Evolutionary conservation across 2,888 invertebrate genomes (phyloP), one percentile per base, ranked within the genome.

Genomic region (Oligia strigilis): DNA sequence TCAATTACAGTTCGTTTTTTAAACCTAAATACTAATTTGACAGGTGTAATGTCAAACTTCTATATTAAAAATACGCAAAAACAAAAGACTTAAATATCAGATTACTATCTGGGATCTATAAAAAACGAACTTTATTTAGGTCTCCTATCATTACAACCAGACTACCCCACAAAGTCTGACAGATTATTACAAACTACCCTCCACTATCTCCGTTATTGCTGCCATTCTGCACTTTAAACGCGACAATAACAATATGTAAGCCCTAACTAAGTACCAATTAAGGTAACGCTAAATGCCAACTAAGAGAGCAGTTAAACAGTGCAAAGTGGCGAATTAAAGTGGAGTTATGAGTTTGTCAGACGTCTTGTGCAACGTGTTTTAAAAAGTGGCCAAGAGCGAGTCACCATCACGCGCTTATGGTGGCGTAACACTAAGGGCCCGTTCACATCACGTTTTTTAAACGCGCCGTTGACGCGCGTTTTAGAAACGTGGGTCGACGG

Each of bases 201-300:
- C 65, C 65, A 77, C 79, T 70, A 70, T 75, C 58, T 46, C 3
- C 36, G 55, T 83, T 89, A 83, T 83, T 73, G 69, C 78, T 58
- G 65, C 4, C 82, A 85, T 88, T 82, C 65, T 87, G 86, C 82
- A 86, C 66, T 84, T 87, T 75, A 82, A 87, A 86, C 55, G 62
- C 19, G 67, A 78, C 70, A 66, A 80, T 88, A 89, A 90, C 83
- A 88, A 86, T 88, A 84, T 88, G 90, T 89, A 89, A 90, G 82
- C 73, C 77, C 78, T 85, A 83, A 90, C 88, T 89, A 89, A 90
- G 87, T 89, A 83, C 75, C 88, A 88, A 90, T 90, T 90, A 88
- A 87, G 85, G 87, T 83, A 74, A 72, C 80, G 72, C 72, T 89
- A 78, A 85, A 81, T 73, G 77, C 46, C 65, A 65, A 66, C 76